A percentile compares a stretch with the other conserved stretches of the same genome.
These are phyloP conservation scores for Platypus cylindrus DNA, from an alignment of 2,888 invertebrate species.

Conservation along the genomic window DNA sequence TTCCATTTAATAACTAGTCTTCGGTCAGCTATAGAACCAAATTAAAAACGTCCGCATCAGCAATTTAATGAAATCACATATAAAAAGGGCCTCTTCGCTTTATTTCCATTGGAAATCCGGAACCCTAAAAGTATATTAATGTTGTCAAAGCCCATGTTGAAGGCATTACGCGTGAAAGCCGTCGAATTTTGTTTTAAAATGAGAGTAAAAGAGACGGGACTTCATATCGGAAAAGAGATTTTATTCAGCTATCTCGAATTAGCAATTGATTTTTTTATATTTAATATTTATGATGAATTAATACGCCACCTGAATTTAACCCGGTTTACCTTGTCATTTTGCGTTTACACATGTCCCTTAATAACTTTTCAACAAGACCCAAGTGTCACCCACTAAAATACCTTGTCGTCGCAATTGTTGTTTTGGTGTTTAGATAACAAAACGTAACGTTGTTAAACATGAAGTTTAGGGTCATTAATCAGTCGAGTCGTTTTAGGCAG, in stretches of 20 bases:
- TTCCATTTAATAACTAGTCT: constrained; percentile 7
- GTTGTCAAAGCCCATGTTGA: constrained; percentile 15
- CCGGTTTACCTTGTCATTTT: constrained; percentile 3
- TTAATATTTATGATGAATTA: too few species aligned
- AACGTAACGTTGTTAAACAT: constrained; percentile 31
- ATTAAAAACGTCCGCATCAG: constrained; percentile 15
- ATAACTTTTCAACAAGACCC: constrained; percentile 21
- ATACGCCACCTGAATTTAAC: constrained; percentile 1
- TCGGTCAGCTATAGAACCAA: constrained; percentile 11
- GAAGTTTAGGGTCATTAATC: constrained; percentile 33
- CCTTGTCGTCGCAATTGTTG: constrained; percentile 27
- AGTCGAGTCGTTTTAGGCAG: constrained; percentile 24
- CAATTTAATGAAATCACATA: constrained; percentile 15
- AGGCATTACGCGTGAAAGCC: constrained; percentile 16
- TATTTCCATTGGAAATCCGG: constrained; percentile 10
- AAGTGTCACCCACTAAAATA: constrained; percentile 26
- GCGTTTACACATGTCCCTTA: constrained; percentile 11
- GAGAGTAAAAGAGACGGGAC: too few species aligned
- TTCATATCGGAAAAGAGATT: constrained; percentile 14
- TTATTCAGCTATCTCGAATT: constrained; percentile 10
- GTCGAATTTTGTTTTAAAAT: constrained; percentile 15
- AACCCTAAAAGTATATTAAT: constrained; percentile 13
- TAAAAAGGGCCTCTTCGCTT: constrained; percentile 12
- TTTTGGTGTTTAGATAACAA: constrained; percentile 33
- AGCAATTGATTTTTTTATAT: constrained; percentile 1